Conservation (phyloP, 2,888 invertebrate species). For the Pheosia gnoma region DNA sequence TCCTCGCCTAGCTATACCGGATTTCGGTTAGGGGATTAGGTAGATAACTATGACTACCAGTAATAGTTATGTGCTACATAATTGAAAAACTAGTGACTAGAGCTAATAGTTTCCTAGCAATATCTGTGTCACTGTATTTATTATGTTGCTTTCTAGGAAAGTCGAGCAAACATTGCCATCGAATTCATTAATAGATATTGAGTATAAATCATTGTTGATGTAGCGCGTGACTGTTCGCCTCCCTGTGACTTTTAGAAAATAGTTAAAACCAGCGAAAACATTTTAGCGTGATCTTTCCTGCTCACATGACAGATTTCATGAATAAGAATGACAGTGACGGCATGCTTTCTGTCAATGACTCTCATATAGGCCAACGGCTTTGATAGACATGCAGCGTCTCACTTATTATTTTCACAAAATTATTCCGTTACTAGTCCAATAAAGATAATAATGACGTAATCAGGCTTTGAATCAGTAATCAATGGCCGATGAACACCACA, state of each 20-base stretch:
- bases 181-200: not conserved
- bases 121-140: slow-evolving; percentile 13
- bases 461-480: not conserved
- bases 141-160: slow-evolving; percentile 11
- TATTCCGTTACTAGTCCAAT: not conserved
- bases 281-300: no score
- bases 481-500: slow-evolving; percentile 13
- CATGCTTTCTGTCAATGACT: no score
- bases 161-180: slow-evolving; percentile 1
- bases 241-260: no score
- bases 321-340: no score
- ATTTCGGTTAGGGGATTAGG: no score
- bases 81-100: slow-evolving; percentile 2
- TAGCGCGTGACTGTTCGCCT: no score
- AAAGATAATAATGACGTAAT: slow-evolving; percentile 2
- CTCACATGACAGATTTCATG: no score
- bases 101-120: slow-evolving; percentile 5
- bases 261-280: no score
- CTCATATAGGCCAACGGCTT: not conserved
- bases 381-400: not conserved
- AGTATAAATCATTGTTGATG: not conserved
- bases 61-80: no score
- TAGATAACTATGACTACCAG: no score
- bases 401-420: not conserved
- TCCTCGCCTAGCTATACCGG: no score